A percentile compares a stretch with the other conserved stretches of the same genome.
Evolutionary conservation across 2,113 vertebrate genomes (phyloP).

Genomic region (Tupaia tana): DNA sequence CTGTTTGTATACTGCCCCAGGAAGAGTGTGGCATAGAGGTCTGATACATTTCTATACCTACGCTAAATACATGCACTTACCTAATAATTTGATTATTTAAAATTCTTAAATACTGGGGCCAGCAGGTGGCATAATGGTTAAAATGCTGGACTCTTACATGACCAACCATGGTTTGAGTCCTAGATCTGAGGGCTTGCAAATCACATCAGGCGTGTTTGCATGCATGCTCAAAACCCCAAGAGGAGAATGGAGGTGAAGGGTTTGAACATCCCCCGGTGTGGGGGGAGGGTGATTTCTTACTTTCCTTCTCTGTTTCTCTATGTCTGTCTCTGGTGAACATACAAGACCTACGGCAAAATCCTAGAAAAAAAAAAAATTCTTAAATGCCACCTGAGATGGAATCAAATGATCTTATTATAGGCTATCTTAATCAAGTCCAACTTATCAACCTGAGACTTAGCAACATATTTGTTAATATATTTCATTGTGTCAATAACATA

Average conservation of each 20-base stretch:
- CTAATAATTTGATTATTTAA: conserved; percentile 34
- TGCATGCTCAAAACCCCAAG: too few species aligned
- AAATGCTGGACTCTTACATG: too few species aligned
- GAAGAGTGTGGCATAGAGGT: background rate
- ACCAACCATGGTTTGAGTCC: too few species aligned
- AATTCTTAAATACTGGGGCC: background rate
- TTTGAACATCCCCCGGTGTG: too few species aligned
- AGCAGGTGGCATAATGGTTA: too few species aligned
- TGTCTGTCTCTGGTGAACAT: too few species aligned
- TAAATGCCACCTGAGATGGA: background rate
- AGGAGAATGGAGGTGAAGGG: too few species aligned
- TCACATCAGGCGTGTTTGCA: too few species aligned
- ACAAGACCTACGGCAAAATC: too few species aligned
- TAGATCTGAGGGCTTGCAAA: too few species aligned
- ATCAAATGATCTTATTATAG: background rate
- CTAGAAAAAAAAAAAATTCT: background rate
- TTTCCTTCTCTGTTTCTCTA: too few species aligned
- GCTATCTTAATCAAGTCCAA: background rate
- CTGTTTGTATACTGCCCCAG: background rate
- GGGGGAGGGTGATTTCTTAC: too few species aligned
- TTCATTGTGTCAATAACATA: conserved; percentile 15
- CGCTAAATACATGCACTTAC: conserved; percentile 20
- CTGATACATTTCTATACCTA: conserved; percentile 17
- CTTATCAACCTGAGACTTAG: conserved; percentile 7
- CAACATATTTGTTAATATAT: background rate